Evolutionary conservation across 2,113 vertebrate species (phyloP).

Genomic region (Mustelus asterias): DNA sequence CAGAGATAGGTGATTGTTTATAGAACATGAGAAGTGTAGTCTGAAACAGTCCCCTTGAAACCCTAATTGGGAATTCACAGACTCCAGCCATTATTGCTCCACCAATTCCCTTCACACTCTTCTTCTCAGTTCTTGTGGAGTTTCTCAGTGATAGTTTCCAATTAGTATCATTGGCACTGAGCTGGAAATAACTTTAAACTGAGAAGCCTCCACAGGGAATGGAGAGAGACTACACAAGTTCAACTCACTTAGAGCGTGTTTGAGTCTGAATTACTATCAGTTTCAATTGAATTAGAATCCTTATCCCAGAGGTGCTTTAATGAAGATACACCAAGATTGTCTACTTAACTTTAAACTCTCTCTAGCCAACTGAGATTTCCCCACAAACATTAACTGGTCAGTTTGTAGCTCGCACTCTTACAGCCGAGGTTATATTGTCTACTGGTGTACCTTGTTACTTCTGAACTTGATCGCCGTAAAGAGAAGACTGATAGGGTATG

Average conservation of each 20-base stretch:
- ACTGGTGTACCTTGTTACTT: background rate
- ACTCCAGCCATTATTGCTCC: background rate
- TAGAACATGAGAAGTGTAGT: background rate
- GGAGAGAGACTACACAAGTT: background rate
- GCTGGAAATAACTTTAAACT: background rate
- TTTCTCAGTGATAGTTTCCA: background rate
- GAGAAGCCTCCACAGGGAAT: background rate
- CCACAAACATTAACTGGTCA: background rate
- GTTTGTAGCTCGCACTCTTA: background rate
- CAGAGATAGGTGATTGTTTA: background rate
- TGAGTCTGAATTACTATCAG: too few species aligned
- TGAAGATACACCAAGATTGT: background rate
- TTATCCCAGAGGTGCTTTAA: background rate
- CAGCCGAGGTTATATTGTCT: background rate
- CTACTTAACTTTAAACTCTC: background rate
- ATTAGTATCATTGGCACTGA: background rate
- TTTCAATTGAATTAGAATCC: background rate
- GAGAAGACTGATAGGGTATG: background rate
- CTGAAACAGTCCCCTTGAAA: background rate
- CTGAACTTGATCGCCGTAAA: background rate
- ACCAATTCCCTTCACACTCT: background rate
- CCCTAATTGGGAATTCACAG: background rate
- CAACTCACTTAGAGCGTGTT: background rate
- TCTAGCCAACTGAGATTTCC: background rate
- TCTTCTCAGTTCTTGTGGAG: background rate